Percentiles rank a stretch among this genome's conserved stretches.
These are phyloP conservation scores for Athene cunicularia DNA, from an alignment of 2,113 vertebrate genomes.

Conservation along the genomic window DNA sequence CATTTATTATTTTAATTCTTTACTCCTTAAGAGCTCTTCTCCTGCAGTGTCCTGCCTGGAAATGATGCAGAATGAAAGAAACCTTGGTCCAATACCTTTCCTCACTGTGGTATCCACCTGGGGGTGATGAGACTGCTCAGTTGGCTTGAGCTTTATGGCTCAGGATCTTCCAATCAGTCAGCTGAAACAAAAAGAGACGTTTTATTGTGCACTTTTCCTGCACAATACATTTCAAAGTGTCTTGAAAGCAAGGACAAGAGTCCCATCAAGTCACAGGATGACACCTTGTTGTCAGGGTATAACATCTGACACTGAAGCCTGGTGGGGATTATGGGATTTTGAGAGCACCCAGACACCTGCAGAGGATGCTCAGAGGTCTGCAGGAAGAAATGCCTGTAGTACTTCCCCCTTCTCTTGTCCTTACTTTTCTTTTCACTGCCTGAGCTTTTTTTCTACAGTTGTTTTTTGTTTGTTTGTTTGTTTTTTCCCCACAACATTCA, in stretches of 20 bases:
- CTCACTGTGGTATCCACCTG: not conserved
- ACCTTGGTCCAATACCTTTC: not conserved
- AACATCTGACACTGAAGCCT: not conserved
- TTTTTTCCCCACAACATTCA: not conserved
- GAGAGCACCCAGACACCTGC: not conserved
- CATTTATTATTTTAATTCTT: not conserved
- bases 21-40: not conserved
- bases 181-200: not conserved
- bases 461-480: too few species aligned
- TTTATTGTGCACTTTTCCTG: not conserved
- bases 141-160: not conserved
- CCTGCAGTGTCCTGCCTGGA: not conserved
- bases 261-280: not conserved
- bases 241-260: not conserved
- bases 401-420: not conserved
- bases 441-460: not conserved
- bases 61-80: not conserved
- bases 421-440: not conserved
- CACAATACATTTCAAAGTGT: not conserved
- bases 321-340: not conserved
- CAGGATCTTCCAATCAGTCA: not conserved
- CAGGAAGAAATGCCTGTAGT: not conserved
- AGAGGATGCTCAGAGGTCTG: not conserved
- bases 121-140: not conserved
- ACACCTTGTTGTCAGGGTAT: not conserved